Percentiles rank a stretch among this genome's conserved stretches.
phyloP scores from a whole-genome alignment of 2,113 vertebrate species.

The Serinus canaria region DNA sequence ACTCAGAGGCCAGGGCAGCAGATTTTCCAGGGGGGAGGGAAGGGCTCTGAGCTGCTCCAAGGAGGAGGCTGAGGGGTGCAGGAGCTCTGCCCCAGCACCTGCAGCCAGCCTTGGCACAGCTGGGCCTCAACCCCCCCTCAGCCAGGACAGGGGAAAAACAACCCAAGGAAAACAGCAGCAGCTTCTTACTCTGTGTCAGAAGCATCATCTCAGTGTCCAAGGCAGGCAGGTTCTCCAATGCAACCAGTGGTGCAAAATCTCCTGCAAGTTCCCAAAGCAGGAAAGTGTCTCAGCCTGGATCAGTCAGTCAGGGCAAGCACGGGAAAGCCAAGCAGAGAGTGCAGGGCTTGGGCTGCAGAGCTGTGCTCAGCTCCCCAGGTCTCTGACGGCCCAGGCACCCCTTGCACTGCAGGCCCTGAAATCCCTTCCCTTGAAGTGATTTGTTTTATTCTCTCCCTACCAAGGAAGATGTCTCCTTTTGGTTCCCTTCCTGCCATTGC shows the following conservation, averaged over 20 bases:
- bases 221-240: neutral
- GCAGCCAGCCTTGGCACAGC: neutral
- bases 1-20: neutral
- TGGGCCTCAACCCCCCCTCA: neutral
- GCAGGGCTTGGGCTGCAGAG: neutral
- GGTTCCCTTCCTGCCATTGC: neutral
- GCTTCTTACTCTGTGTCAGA: neutral
- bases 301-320: neutral
- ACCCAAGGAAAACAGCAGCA: rapidly evolving
- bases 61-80: neutral
- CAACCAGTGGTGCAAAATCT: neutral
- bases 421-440: neutral
- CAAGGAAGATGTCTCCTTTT: neutral
- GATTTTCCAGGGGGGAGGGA: neutral
- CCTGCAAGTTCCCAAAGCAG: neutral
- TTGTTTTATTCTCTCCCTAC: neutral
- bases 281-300: neutral
- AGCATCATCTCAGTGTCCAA: neutral
- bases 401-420: neutral
- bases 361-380: neutral
- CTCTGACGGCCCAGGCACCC: neutral
- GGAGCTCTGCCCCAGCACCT: neutral
- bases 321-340: neutral
- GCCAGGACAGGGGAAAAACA: neutral
- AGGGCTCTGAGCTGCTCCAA: no score